Percentiles rank a stretch among this genome's conserved stretches.
phyloP scores from a whole-genome alignment of 1,140 invertebrate genomes.

The Rhagoletis zephyria region DNA sequence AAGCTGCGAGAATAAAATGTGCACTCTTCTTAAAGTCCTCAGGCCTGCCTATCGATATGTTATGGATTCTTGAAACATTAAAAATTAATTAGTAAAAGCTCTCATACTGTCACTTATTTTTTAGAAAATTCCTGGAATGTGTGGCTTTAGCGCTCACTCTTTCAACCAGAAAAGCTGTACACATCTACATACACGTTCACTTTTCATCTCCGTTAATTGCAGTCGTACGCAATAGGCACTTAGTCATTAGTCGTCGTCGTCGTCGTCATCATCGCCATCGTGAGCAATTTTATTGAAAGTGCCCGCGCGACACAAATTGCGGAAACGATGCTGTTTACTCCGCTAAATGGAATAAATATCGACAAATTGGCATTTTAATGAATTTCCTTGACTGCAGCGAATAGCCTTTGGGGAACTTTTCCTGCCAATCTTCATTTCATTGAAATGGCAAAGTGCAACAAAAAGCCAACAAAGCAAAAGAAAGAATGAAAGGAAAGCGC shows the following conservation, averaged over 20 bases:
- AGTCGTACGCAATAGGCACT: neutral
- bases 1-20: too few relatives aligned
- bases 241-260: neutral
- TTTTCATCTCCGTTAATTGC: neutral
- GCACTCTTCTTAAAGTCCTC: too few relatives aligned
- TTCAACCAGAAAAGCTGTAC: neutral
- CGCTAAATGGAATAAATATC: slow-evolving; percentile 47
- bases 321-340: slow-evolving; percentile 32
- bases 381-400: slow-evolving; percentile 44
- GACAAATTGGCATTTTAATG: slow-evolving; percentile 52
- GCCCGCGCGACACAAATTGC: slow-evolving; percentile 26
- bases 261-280: neutral
- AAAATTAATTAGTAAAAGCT: too few relatives aligned
- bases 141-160: too few relatives aligned
- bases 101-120: too few relatives aligned
- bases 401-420: slow-evolving; percentile 32
- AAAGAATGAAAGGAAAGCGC: slow-evolving; percentile 3
- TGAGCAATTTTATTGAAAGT: neutral
- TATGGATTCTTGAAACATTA: too few relatives aligned
- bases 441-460: slow-evolving; percentile 31
- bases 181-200: slow-evolving; percentile 24
- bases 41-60: too few relatives aligned
- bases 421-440: slow-evolving; percentile 43
- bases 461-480: slow-evolving; percentile 11
- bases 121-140: too few relatives aligned